Evolutionary conservation across 2,888 invertebrate genomes (phyloP).

Genomic region (Drosophila bunnanda): DNA sequence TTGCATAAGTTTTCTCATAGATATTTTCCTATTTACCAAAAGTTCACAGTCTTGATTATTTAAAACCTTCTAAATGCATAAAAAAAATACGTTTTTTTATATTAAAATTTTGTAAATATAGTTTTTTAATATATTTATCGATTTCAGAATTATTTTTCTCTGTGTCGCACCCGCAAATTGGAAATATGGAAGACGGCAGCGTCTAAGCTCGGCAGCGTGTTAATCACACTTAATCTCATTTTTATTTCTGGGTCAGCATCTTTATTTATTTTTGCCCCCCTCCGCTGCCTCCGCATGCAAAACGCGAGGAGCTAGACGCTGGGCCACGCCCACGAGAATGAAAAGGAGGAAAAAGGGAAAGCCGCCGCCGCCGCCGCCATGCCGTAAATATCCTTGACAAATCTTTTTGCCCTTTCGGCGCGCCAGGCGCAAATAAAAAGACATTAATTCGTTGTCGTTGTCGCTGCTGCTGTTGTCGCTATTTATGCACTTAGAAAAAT

Average conservation of each 20-base stretch:
- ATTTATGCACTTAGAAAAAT: conserved; percentile 13
- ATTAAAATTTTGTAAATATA: too few species aligned
- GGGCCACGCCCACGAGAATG: conserved; percentile 38
- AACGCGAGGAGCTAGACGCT: conserved; percentile 48
- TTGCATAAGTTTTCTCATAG: background rate
- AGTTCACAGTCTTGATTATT: too few species aligned
- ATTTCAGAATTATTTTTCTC: background rate
- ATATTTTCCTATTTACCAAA: background rate
- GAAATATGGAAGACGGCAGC: conserved; percentile 34
- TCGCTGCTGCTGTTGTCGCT: conserved; percentile 43
- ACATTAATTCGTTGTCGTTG: conserved; percentile 76
- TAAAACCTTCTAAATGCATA: background rate
- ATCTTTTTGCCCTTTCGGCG: conserved; percentile 76
- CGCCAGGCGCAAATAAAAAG: conserved; percentile 76
- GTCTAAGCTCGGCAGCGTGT: conserved; percentile 71
- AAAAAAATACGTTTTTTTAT: too few species aligned
- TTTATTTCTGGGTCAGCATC: conserved; percentile 82
- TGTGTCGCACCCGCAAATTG: conserved; percentile 12
- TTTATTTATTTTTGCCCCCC: conserved; percentile 52
- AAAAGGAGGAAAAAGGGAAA: background rate
- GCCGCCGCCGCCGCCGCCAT: conserved; percentile 19
- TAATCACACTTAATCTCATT: conserved; percentile 82
- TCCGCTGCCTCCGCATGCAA: conserved; percentile 37
- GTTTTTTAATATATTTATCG: too few species aligned
- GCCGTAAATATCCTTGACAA: conserved; percentile 78